phyloP scores from a whole-genome alignment of 2,888 invertebrate species.

The Geophilus truncorum region DNA sequence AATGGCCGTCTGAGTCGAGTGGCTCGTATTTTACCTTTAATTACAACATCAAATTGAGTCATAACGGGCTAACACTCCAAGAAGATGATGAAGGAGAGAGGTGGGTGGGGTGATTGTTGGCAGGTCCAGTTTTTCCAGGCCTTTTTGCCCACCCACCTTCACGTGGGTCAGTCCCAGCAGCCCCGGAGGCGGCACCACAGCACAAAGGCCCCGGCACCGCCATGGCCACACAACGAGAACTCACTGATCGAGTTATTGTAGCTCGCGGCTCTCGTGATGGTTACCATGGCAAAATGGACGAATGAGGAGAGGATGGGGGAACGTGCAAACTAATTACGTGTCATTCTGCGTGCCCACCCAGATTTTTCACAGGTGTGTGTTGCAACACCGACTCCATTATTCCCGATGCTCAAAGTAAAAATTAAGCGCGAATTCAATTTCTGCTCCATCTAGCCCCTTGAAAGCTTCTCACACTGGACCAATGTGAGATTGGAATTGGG shows the following conservation, averaged over 20 bases:
- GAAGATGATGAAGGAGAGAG: not conserved
- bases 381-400: not conserved
- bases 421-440: not conserved
- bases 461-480: not conserved
- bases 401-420: not conserved
- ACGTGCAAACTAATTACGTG: not conserved
- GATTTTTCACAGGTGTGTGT: not conserved
- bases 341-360: not conserved
- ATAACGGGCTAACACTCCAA: not conserved
- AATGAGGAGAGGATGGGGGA: not conserved
- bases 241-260: not conserved
- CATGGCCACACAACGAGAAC: not conserved
- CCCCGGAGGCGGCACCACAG: not conserved
- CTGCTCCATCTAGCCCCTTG: not conserved
- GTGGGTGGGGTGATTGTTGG: not conserved
- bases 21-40: not conserved
- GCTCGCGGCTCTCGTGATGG: not conserved
- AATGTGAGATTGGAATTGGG: not conserved
- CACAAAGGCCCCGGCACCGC: not conserved
- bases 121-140: not conserved
- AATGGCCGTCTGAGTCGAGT: not conserved
- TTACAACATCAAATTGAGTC: not conserved
- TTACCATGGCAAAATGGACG: not conserved
- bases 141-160: not conserved
- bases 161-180: not conserved